A percentile compares a stretch with the other conserved stretches of the same genome.
Evolutionary conservation across 2,888 invertebrate genomes (phyloP).

Genomic region (Plusia festucae): DNA sequence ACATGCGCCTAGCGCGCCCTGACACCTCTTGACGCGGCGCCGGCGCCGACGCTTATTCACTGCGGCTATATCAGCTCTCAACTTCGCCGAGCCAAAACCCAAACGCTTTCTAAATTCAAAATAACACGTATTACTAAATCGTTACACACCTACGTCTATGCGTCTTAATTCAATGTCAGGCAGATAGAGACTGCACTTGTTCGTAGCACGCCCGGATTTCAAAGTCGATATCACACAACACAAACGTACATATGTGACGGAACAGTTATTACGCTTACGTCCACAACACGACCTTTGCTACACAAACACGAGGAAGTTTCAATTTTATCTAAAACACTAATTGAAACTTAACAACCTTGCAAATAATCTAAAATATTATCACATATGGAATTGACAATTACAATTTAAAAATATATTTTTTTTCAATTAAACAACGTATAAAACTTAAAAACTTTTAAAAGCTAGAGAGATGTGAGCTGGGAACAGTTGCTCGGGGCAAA

Average conservation of each 20-base stretch:
- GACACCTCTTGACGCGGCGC: conserved; percentile 57
- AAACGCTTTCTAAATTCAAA: conserved; percentile 59
- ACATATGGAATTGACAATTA: conserved; percentile 52
- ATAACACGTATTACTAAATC: conserved; percentile 62
- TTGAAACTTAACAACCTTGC: conserved; percentile 17
- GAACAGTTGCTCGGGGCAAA: conserved; percentile 77
- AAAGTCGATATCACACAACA: conserved; percentile 36
- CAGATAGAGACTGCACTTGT: conserved; percentile 53
- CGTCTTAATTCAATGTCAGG: conserved; percentile 61
- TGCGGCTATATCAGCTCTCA: conserved; percentile 53
- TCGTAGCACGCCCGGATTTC: conserved; percentile 12
- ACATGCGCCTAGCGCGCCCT: conserved; percentile 71
- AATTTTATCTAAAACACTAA: conserved; percentile 39
- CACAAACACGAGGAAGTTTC: conserved; percentile 46
- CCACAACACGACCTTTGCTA: conserved; percentile 56
- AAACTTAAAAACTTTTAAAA: conserved; percentile 47
- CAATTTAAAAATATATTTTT: conserved; percentile 15
- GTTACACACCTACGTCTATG: conserved; percentile 58
- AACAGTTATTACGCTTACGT: conserved; percentile 54
- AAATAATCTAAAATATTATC: conserved; percentile 37
- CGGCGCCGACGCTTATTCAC: conserved; percentile 74
- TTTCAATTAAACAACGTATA: conserved; percentile 51
- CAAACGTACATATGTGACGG: conserved; percentile 43
- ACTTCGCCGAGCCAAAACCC: conserved; percentile 56
- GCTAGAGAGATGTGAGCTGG: conserved; percentile 69